Conservation (phyloP, 37 sponge, comb jelly and placozoan species). For the Petrosia ficiformis region DNA sequence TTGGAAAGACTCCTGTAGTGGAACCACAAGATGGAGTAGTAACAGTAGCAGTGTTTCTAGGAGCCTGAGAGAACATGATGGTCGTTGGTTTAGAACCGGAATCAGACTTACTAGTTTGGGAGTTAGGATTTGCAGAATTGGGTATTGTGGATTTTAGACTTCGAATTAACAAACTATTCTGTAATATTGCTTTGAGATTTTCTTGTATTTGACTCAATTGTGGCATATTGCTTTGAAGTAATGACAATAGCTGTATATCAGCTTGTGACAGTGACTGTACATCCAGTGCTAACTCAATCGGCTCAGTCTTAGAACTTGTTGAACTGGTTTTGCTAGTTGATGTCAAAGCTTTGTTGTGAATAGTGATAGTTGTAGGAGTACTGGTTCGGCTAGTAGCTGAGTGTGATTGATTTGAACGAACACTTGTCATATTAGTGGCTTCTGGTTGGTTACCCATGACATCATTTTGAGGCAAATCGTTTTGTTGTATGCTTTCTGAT, state of each 20-base stretch:
- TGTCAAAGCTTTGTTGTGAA: too few species aligned
- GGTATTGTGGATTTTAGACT: background rate
- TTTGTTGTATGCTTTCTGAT: too few species aligned
- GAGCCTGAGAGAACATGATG: too few species aligned
- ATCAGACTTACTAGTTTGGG: too few species aligned
- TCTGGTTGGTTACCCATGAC: background rate
- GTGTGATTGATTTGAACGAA: background rate
- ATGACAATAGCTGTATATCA: background rate
- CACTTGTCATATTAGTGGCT: background rate
- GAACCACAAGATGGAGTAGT: too few species aligned
- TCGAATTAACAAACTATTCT: background rate
- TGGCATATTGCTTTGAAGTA: background rate
- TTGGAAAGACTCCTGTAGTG: too few species aligned
- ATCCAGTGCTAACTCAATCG: too few species aligned
- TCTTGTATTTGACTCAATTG: background rate
- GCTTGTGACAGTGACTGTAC: background rate
- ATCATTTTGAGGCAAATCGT: too few species aligned
- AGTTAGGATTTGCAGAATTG: background rate
- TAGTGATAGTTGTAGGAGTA: background rate
- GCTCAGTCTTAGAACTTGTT: background rate
- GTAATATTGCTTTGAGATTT: background rate
- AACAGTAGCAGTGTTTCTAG: background rate
- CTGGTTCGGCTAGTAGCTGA: background rate
- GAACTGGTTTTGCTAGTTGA: background rate
- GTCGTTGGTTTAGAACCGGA: too few species aligned